Percentiles rank a stretch among this genome's conserved stretches.
phyloP scores from a whole-genome alignment of 64 coral and sea anemone genomes.

The Porites lutea region DNA sequence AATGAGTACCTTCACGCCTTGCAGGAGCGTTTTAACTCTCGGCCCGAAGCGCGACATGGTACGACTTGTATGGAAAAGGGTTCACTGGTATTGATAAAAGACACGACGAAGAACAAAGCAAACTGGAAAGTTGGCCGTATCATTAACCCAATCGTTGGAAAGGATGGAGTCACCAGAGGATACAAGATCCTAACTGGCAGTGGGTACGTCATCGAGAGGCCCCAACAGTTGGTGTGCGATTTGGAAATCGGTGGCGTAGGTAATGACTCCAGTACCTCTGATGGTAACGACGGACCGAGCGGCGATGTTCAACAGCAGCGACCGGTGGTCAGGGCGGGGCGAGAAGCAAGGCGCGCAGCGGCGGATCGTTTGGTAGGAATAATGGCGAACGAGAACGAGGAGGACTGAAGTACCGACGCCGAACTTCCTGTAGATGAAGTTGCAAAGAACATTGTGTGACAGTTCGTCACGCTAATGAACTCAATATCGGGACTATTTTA shows the following conservation, averaged over 20 bases:
- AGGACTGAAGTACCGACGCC: background rate
- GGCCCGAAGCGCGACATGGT: background rate
- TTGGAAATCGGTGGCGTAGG: slow-evolving; percentile 16
- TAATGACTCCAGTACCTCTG: background rate
- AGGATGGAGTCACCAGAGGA: slow-evolving; percentile 34
- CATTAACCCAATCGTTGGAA: slow-evolving; percentile 4
- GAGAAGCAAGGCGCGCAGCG: background rate
- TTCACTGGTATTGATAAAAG: background rate
- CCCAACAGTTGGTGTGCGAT: slow-evolving; percentile 45
- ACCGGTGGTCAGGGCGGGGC: background rate
- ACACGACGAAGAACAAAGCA: slow-evolving; percentile 13
- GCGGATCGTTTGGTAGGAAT: background rate
- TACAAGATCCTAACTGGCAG: slow-evolving; percentile 12
- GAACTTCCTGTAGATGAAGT: background rate
- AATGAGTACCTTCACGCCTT: background rate
- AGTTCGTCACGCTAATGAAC: too few relatives aligned
- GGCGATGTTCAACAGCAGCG: background rate
- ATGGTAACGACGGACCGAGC: background rate
- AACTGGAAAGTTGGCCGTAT: slow-evolving; percentile 36
- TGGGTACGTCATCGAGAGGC: slow-evolving; percentile 5
- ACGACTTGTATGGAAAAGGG: background rate
- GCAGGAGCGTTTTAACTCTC: background rate
- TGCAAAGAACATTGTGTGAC: background rate
- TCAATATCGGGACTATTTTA: background rate
- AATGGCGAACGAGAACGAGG: background rate